Percentiles rank a stretch among this genome's conserved stretches.
Evolutionary conservation across 2,888 invertebrate species (phyloP).

Genomic region (Drosophila neotestacea): DNA sequence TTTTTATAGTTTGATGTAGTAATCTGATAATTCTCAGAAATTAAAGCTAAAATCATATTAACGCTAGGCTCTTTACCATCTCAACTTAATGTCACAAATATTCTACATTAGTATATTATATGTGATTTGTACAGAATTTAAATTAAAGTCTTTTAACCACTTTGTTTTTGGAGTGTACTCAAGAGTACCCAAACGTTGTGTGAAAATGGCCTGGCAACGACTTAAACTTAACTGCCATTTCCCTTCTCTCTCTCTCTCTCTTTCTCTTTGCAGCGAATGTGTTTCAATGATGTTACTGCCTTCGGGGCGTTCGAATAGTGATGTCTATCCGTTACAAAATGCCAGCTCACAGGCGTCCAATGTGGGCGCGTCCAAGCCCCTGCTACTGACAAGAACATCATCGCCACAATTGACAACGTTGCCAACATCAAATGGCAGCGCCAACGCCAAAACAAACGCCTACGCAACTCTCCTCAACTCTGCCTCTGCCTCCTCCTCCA

Average conservation of each 20-base stretch:
- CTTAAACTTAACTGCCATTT: slow-evolving; percentile 27
- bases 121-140: background rate
- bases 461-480: slow-evolving; percentile 50
- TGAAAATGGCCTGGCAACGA: slow-evolving; percentile 54
- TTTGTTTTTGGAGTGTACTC: background rate
- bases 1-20: no score
- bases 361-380: slow-evolving; percentile 62
- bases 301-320: slow-evolving; percentile 84
- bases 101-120: background rate
- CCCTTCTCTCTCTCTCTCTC: background rate
- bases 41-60: no score
- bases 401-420: slow-evolving; percentile 73
- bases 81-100: no score
- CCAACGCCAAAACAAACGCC: slow-evolving; percentile 48
- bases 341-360: slow-evolving; percentile 54
- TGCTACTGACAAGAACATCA: slow-evolving; percentile 78
- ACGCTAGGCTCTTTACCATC: no score
- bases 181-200: slow-evolving; percentile 40
- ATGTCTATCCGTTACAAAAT: slow-evolving; percentile 81
- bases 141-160: background rate
- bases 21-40: no score
- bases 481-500: background rate
- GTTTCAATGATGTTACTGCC: slow-evolving; percentile 85
- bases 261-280: slow-evolving; percentile 78
- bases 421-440: slow-evolving; percentile 61